Base-by-base conservation (phyloP, 2,113 vertebrate genomes). In the Ctenodactylus gundi region DNA sequence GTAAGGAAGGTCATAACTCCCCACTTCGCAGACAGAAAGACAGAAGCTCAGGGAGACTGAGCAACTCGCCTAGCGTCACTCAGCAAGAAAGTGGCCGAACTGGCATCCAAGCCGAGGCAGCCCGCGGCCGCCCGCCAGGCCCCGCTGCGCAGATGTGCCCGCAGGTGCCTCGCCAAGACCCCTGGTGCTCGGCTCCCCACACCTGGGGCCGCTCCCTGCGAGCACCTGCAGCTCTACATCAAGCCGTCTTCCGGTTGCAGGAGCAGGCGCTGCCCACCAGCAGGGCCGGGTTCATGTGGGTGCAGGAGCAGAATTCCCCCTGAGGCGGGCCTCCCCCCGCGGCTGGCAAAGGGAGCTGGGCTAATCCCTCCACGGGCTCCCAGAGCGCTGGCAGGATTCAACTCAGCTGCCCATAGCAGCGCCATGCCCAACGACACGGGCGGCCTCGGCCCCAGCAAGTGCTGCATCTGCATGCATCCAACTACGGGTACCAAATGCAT, bases 331-430 rank as follows among this genome's bases (percentile, higher is more conserved):
- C 64, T 72, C 27, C 65, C n/a, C 67, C 76, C 34, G 36, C 0
- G 7, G 64, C 0, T 25, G 72, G 67, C 20, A 29, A 73, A 44
- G 41, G 23, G 12, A 36, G 36, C 77, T 31, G 1, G 34, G 73
- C 10, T 1, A 12, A 51, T 6, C 20, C 23, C 75, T n/a, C 1
- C 25, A 0, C 1, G 12, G 34, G n/a, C 6, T 39, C 57, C 21
- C 36, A 41, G 82, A 14, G 46, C 36, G 20, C 78, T 65, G 36
- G 2, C 0, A 1, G 27, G 72, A 39, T 68, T 18, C 53, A 27
- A 70, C 21, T 41, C 75, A 39, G 51, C 0, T 11, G 15, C 81
- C 36, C 41, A 15, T 7, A 44, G 67, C 7, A 7, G 18, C 1
- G 23, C 25, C 34, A 0, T 29, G n/a, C 75, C 31, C 34, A 18